Evolutionary conservation across 2,113 vertebrate genomes (phyloP).

Genomic region (Oreochromis tanganicae): DNA sequence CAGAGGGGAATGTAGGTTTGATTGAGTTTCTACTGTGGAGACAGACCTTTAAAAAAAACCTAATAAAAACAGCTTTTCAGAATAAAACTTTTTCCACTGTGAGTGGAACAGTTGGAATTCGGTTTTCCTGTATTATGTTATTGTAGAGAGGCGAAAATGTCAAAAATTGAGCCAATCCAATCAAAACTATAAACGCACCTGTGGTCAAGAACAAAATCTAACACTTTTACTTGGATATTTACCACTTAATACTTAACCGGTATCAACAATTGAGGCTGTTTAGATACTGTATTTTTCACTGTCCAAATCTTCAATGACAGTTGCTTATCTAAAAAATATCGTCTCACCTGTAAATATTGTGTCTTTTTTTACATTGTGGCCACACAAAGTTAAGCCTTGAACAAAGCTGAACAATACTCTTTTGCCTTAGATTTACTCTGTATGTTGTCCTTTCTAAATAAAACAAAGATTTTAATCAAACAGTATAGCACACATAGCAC

Average conservation of each 20-base stretch:
- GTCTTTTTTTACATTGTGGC: not conserved
- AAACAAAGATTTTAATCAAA: not conserved
- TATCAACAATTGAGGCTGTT: not conserved
- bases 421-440: not conserved
- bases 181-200: not conserved
- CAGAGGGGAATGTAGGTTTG: not conserved
- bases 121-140: not conserved
- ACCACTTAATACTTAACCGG: not conserved
- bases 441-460: not conserved
- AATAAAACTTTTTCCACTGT: not conserved
- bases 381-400: not conserved
- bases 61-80: not conserved
- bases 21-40: not conserved
- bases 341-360: not conserved
- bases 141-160: not conserved
- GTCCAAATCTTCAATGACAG: not conserved
- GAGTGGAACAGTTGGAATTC: not conserved
- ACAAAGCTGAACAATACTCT: not conserved
- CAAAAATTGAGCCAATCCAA: not conserved
- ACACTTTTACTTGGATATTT: not conserved
- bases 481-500: not conserved
- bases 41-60: not conserved
- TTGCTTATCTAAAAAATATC: not conserved
- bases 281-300: not conserved
- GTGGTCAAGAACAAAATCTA: fast-evolving